These are phyloP conservation scores for zebrafish (Danio rerio) DNA, from an alignment of 2,113 vertebrate species.

Conservation along the genomic window GRCz12tu NC_133186.1:5512001-5512500, in stretches of 20 bases:
- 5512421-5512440: not conserved
- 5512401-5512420: no score
- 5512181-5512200: no score
- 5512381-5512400: not conserved
- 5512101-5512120: not conserved
- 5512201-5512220: no score
- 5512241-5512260: no score
- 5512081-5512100: not conserved
- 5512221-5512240: no score
- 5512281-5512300: no score
- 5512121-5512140: not conserved
- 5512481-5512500: no score
- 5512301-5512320: no score
- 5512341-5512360: not conserved
- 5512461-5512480: not conserved
- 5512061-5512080: not conserved
- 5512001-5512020: slow-evolving; percentile 28
- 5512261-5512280: no score
- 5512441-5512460: not conserved
- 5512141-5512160: no score
- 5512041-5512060: not conserved
- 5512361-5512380: not conserved
- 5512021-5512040: not conserved
- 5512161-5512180: not conserved
- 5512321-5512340: no score